Evolutionary conservation across 2,888 invertebrate species (phyloP).

Genomic region (Scaptomyza tumidula): DNA sequence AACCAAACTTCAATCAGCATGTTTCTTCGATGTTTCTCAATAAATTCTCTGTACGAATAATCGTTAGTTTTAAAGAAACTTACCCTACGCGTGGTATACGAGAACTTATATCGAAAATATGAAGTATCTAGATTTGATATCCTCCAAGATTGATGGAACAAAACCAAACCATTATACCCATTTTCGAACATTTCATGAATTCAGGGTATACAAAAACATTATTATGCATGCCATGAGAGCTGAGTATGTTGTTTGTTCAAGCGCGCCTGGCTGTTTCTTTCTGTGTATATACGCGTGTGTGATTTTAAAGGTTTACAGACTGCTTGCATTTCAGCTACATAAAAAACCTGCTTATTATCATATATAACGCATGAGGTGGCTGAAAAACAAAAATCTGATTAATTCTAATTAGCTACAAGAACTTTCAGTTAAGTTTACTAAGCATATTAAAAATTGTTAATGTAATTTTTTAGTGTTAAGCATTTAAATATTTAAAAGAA

Average conservation of each 20-base stretch:
- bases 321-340: conserved; percentile 3
- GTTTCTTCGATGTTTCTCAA: too few species aligned
- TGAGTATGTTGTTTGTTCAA: conserved; percentile 12
- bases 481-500: background rate
- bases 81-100: background rate
- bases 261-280: background rate
- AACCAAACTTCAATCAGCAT: too few species aligned
- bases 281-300: background rate
- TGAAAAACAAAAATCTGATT: background rate
- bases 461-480: background rate
- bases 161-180: background rate
- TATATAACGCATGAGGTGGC: background rate
- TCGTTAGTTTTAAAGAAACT: too few species aligned
- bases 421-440: background rate
- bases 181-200: background rate
- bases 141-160: background rate
- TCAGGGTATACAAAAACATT: conserved; percentile 7
- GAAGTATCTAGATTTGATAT: background rate
- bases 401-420: background rate
- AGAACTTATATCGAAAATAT: background rate
- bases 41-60: too few species aligned
- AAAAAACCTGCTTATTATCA: background rate
- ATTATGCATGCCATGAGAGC: background rate
- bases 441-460: background rate
- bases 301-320: background rate